Percentiles rank a stretch among this genome's conserved stretches.
Conservation (phyloP, 2,797 vertebrate species). For the Argya squamiceps region DNA sequence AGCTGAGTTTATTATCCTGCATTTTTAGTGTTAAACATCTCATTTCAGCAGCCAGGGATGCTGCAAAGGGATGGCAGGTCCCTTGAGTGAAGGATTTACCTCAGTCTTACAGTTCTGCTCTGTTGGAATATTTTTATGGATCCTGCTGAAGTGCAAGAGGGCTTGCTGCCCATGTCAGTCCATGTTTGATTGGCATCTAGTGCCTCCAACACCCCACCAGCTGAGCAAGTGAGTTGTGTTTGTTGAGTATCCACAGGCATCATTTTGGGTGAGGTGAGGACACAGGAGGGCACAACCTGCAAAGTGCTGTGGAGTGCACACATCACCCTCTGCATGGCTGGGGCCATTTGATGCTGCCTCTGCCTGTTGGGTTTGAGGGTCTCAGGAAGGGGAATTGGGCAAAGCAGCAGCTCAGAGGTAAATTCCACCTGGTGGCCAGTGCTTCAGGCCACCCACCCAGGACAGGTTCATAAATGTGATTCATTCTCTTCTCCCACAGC, state of each 20-base stretch:
- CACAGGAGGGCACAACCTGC: background rate
- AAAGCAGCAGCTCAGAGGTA: background rate
- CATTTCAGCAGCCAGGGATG: background rate
- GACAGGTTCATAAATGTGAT: background rate
- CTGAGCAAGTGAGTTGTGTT: background rate
- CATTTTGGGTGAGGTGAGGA: accelerated
- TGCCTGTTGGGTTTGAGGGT: background rate
- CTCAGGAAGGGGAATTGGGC: background rate
- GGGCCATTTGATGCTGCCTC: background rate
- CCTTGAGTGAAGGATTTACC: background rate
- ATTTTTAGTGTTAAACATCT: background rate
- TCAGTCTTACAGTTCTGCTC: background rate
- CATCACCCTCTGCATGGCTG: background rate
- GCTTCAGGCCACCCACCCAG: background rate
- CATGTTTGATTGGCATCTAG: background rate
- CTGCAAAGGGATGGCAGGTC: background rate
- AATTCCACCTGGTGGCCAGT: background rate
- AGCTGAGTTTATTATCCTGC: background rate
- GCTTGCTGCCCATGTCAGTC: background rate
- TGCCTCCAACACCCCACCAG: background rate
- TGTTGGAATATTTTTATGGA: background rate
- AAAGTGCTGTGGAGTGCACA: background rate
- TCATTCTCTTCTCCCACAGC: background rate
- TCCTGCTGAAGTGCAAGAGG: background rate
- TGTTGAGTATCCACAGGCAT: accelerated